Conservation (phyloP, 2,113 vertebrate species). For the Sisor rabdophorus region DNA sequence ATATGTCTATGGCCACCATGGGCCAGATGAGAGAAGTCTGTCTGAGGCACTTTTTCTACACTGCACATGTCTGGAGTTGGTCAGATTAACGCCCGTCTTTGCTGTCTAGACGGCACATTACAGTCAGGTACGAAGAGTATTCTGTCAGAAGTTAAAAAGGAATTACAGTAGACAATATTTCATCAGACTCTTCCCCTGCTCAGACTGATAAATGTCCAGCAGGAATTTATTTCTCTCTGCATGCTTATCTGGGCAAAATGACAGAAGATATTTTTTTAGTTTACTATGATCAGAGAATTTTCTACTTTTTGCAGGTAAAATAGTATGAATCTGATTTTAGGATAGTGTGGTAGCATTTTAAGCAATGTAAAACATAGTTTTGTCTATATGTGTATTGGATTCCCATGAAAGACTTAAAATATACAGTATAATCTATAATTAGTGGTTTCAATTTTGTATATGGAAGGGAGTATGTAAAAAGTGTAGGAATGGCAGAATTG, state of each 20-base stretch:
- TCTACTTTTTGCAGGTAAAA: slow-evolving; percentile 23
- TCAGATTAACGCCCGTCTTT: slow-evolving; percentile 36
- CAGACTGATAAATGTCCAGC: slow-evolving; percentile 29
- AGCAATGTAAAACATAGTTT: neutral
- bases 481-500: neutral
- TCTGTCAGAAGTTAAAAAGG: slow-evolving; percentile 32
- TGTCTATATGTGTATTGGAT: slow-evolving; percentile 17
- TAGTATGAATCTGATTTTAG: neutral
- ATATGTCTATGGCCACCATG: slow-evolving; percentile 29
- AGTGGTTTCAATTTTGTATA: neutral
- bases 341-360: slow-evolving; percentile 4
- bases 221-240: neutral
- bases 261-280: slow-evolving; percentile 22
- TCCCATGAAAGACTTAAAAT: slow-evolving; percentile 15
- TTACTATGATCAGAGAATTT: slow-evolving; percentile 11
- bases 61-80: slow-evolving; percentile 42
- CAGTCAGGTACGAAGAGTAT: slow-evolving; percentile 20
- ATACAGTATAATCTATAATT: slow-evolving; percentile 9
- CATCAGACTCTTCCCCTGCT: slow-evolving; percentile 19
- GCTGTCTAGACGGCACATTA: slow-evolving; percentile 48
- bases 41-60: slow-evolving; percentile 37
- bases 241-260: slow-evolving; percentile 14
- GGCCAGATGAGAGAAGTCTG: slow-evolving; percentile 29
- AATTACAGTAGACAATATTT: slow-evolving; percentile 34
- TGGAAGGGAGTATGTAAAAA: slow-evolving; percentile 9